phyloP scores from a whole-genome alignment of 2,797 vertebrate genomes.

The Etheostoma perlongum region DNA sequence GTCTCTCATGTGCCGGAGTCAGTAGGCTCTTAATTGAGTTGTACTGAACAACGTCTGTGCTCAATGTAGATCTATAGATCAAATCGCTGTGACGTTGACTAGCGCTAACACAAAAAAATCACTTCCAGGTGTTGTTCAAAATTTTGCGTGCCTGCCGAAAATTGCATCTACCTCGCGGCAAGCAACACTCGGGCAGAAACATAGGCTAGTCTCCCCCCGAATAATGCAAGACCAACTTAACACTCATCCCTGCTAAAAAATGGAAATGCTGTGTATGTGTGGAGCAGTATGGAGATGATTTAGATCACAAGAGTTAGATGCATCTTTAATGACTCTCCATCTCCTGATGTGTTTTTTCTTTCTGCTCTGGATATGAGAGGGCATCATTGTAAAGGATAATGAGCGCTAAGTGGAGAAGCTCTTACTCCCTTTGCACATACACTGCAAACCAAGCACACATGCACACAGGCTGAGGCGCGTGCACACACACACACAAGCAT shows the following conservation, averaged over 20 bases:
- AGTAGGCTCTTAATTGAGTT: neutral
- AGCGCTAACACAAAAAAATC: no score
- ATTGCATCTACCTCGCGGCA: no score
- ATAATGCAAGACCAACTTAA: no score
- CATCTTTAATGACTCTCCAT: conserved; percentile 36
- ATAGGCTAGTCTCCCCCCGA: no score
- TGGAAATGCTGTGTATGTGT: neutral
- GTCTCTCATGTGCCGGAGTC: neutral
- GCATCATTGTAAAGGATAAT: conserved; percentile 59
- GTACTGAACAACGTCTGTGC: neutral
- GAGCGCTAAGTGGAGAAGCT: conserved; percentile 59
- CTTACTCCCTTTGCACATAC: conserved; percentile 22
- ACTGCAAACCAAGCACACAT: conserved; percentile 2
- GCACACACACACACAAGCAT: neutral
- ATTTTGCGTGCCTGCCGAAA: no score
- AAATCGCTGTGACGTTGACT: no score
- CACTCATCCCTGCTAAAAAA: no score
- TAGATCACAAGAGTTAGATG: conserved; percentile 24
- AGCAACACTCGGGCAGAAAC: no score
- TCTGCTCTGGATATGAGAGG: conserved; percentile 46
- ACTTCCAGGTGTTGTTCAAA: no score
- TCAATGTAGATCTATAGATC: neutral
- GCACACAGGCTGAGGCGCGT: neutral
- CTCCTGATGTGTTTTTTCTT: conserved; percentile 15
- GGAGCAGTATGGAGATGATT: neutral